phyloP scores from a whole-genome alignment of 2,797 vertebrate species.

The Acipenser ruthenus region DNA sequence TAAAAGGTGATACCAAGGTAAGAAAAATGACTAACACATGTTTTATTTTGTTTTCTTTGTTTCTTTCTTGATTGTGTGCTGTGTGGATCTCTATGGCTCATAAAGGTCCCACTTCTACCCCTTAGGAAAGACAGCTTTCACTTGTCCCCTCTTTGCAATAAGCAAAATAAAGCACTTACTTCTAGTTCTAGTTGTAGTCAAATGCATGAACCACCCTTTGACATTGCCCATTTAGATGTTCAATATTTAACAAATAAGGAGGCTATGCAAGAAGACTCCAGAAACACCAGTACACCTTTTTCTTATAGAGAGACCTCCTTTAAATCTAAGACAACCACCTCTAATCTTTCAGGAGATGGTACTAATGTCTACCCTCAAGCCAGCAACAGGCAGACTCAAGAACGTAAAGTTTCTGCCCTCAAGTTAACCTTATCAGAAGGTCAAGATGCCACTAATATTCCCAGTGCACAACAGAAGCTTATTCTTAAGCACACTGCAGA shows the following conservation, averaged over 20 bases:
- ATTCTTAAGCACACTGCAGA: constrained; percentile 12
- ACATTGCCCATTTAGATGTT: constrained; percentile 5
- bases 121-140: constrained; percentile 76
- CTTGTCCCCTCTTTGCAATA: constrained; percentile 49
- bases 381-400: constrained; percentile 57
- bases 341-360: constrained; percentile 29
- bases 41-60: constrained; percentile 47
- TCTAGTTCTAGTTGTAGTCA: constrained; percentile 38
- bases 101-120: constrained; percentile 68
- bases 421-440: constrained; percentile 69
- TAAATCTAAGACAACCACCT: constrained; percentile 41
- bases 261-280: constrained; percentile 40
- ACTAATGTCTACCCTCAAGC: constrained; percentile 39
- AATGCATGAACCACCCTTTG: constrained; percentile 47
- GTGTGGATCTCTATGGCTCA: constrained; percentile 60
- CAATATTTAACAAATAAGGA: constrained; percentile 43
- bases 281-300: constrained; percentile 65
- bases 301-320: constrained; percentile 58
- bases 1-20: too few relatives aligned
- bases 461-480: constrained; percentile 35
- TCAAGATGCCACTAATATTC: constrained; percentile 35
- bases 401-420: constrained; percentile 74
- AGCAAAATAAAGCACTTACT: constrained; percentile 39
- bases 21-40: neutral
- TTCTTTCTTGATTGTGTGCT: constrained; percentile 55